Base-by-base conservation (phyloP, 2,888 invertebrate genomes). In the Athalia cordata region DNA sequence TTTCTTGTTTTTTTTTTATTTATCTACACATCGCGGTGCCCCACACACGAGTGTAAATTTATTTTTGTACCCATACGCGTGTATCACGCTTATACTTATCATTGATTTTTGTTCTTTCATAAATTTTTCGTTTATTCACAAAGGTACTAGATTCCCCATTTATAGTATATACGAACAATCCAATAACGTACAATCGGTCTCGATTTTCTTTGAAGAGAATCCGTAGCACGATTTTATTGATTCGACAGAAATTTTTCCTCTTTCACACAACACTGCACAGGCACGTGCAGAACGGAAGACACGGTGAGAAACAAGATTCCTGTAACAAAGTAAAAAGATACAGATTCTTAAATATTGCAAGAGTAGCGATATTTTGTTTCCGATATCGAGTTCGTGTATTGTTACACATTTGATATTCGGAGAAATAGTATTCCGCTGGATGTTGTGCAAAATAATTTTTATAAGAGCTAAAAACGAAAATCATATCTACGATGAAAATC, bases 171-270 rank as follows among this genome's bases (percentile, higher is more conserved):
- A 59, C 29, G 45, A n/a, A 45, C 45, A n/a, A 57, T 57, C 59
- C 72, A 72, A 72, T 59, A 43, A 72, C 72, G 72, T 52, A 15
- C 62, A 9, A 29, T 59, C 72, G 59, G 57, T 47, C 57, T 47
- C 47, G 59, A 72, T 72, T 59, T 29, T 72, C 72, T 72, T 72
- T 72, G 72, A 72, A 57, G 59, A n/a, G 72, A 72, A 72, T 45
- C 57, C 8, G 45, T 43, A 47, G 9, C 45, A 72, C 72, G 47
- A 45, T 59, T 59, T 45, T 59, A 72, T 72, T 72, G 72, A 72
- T 72, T 72, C 9, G 72, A 72, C 47, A 72, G 8, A 47, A 72
- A 57, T 9, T 59, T 72, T 59, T 43, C 15, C 55, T 15, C 47
- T 59, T 45, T 15, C 47, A 5, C 11, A 59, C 55, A 47, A 72